These are phyloP conservation scores for Sylvietta virens DNA, from an alignment of 2,113 vertebrate genomes.

Conservation along the genomic window DNA sequence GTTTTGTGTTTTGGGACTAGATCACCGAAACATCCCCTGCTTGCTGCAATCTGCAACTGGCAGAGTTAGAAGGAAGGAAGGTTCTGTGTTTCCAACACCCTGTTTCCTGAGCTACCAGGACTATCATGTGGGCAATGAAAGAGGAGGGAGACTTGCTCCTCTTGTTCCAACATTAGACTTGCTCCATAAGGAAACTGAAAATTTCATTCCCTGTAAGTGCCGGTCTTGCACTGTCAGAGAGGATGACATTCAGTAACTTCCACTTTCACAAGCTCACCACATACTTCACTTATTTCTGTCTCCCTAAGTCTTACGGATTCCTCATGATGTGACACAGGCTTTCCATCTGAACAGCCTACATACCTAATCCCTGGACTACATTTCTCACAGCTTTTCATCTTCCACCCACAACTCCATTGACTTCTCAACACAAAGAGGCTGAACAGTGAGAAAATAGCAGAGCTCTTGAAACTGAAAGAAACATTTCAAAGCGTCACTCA, in stretches of 20 bases:
- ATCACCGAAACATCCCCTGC: background rate
- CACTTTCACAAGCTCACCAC: background rate
- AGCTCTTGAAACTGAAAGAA: constrained; percentile 52
- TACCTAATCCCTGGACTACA: constrained; percentile 66
- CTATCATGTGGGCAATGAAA: background rate
- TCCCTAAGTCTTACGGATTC: constrained; percentile 56
- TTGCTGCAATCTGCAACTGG: background rate
- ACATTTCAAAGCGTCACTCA: constrained; percentile 49
- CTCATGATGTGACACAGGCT: constrained; percentile 44
- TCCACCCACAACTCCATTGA: constrained; percentile 73
- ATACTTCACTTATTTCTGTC: background rate
- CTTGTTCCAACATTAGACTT: background rate
- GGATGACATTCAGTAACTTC: background rate
- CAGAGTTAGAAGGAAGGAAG: background rate
- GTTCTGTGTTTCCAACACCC: background rate
- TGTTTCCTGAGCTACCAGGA: background rate
- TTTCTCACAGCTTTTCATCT: constrained; percentile 70
- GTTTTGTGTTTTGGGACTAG: background rate
- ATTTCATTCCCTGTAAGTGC: background rate
- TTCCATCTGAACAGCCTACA: constrained; percentile 65
- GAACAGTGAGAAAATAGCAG: constrained; percentile 66
- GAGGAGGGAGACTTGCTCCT: background rate
- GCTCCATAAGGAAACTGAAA: background rate
- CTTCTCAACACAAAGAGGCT: constrained; percentile 65
- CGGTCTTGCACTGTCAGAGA: background rate